Conservation (phyloP, 2,113 vertebrate genomes). For the Myiagra hebetior region DNA sequence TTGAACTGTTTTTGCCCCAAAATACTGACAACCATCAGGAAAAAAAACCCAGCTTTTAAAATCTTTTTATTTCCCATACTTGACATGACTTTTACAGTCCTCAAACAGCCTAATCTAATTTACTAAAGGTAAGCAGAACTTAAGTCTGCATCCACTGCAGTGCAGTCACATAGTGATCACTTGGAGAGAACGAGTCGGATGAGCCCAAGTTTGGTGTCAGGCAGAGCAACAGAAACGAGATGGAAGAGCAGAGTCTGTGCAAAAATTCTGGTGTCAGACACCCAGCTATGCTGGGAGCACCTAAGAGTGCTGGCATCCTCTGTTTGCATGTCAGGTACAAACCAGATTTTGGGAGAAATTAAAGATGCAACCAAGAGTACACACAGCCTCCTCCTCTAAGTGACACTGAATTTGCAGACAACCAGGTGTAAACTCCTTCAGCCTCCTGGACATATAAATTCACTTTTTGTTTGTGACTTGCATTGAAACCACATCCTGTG, state of each 20-base stretch:
- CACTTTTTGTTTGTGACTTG: neutral
- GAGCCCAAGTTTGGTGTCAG: neutral
- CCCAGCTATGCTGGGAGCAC: neutral
- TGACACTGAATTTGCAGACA: neutral
- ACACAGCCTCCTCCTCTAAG: neutral
- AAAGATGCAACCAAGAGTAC: neutral
- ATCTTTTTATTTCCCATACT: slow-evolving; percentile 14
- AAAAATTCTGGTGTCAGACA: neutral
- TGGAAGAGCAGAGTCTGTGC: neutral
- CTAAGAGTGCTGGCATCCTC: neutral
- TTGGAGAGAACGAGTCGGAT: neutral
- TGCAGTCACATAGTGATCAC: neutral
- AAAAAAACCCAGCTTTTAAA: neutral
- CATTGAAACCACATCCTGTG: neutral
- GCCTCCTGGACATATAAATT: neutral
- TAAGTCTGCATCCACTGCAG: neutral
- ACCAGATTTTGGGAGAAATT: neutral
- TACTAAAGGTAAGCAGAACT: neutral
- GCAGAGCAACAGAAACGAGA: rapidly evolving
- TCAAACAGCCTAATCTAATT: neutral
- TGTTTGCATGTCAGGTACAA: neutral
- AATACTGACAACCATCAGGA: neutral
- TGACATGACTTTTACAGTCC: neutral
- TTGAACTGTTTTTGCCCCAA: neutral
- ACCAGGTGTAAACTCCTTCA: neutral